phyloP scores from a whole-genome alignment of 1,140 invertebrate genomes.

The Tribolium castaneum region DNA sequence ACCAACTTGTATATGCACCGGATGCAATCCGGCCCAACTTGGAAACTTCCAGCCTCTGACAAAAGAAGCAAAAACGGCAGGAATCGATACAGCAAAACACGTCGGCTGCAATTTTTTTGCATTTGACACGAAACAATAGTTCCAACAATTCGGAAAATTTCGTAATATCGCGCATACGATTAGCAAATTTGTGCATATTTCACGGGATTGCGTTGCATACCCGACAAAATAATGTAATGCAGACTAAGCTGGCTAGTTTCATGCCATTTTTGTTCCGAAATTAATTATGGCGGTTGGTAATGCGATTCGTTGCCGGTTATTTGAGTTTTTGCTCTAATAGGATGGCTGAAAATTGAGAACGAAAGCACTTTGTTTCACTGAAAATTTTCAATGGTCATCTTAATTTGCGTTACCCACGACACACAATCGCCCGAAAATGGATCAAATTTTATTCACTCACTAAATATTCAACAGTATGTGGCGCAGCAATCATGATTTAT shows the following conservation, averaged over 20 bases:
- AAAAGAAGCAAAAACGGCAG: slow-evolving; percentile 6
- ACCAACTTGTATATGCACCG: slow-evolving; percentile 7
- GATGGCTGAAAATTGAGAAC: slow-evolving; percentile 15
- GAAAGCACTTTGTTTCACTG: slow-evolving; percentile 10
- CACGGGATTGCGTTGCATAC: neutral
- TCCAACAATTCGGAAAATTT: neutral
- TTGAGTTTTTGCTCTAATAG: slow-evolving; percentile 12
- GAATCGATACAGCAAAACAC: neutral
- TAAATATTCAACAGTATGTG: slow-evolving; percentile 55
- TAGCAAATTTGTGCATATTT: slow-evolving; percentile 10
- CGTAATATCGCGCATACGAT: neutral
- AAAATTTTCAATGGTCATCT: slow-evolving; percentile 1
- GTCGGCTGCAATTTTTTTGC: neutral
- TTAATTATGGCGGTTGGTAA: slow-evolving; percentile 46
- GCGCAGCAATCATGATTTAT: slow-evolving; percentile 54
- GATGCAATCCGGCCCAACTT: neutral
- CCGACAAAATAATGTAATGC: slow-evolving; percentile 42
- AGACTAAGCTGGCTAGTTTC: slow-evolving; percentile 45
- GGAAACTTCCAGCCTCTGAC: neutral
- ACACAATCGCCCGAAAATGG: slow-evolving; percentile 5
- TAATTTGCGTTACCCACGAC: slow-evolving; percentile 17
- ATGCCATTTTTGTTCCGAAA: slow-evolving; percentile 47
- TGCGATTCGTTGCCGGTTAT: slow-evolving; percentile 36
- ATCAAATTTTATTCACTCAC: slow-evolving; percentile 32
- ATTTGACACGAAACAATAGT: neutral